Percentiles rank a stretch among this genome's conserved stretches.
phyloP scores from a whole-genome alignment of 2,888 invertebrate genomes.

The Chrysomela aeneicollis region DNA sequence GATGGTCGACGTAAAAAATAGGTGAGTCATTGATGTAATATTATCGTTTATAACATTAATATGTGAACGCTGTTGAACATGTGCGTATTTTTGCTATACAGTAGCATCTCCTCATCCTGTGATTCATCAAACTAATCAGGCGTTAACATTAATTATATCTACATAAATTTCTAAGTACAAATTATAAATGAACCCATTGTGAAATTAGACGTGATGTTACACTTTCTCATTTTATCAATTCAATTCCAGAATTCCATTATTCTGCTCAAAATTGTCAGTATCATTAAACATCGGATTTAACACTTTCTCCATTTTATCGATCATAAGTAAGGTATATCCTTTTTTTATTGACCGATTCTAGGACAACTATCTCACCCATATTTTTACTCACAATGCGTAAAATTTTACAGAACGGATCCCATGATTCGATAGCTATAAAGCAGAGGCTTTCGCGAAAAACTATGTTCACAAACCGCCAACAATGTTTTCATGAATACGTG shows the following conservation, averaged over 20 bases:
- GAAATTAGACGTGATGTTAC: slow-evolving; percentile 9
- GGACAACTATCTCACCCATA: too few relatives aligned
- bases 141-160: neutral
- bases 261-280: slow-evolving; percentile 5
- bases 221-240: slow-evolving; percentile 20
- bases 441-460: too few relatives aligned
- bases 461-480: too few relatives aligned
- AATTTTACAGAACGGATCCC: too few relatives aligned
- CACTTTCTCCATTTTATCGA: neutral
- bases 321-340: neutral
- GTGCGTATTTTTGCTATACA: neutral
- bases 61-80: neutral
- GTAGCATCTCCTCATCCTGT: neutral
- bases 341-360: too few relatives aligned
- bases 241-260: slow-evolving; percentile 4
- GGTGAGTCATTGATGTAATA: slow-evolving; percentile 14
- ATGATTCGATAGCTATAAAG: too few relatives aligned
- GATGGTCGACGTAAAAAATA: neutral
- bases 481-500: too few relatives aligned
- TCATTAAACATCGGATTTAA: neutral
- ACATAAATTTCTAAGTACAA: neutral
- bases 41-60: slow-evolving; percentile 8
- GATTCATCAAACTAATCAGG: neutral
- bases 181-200: slow-evolving; percentile 6
- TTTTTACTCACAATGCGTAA: too few relatives aligned